Evolutionary conservation across 2,797 vertebrate species (phyloP).

Genomic region (Malurus splendens): DNA sequence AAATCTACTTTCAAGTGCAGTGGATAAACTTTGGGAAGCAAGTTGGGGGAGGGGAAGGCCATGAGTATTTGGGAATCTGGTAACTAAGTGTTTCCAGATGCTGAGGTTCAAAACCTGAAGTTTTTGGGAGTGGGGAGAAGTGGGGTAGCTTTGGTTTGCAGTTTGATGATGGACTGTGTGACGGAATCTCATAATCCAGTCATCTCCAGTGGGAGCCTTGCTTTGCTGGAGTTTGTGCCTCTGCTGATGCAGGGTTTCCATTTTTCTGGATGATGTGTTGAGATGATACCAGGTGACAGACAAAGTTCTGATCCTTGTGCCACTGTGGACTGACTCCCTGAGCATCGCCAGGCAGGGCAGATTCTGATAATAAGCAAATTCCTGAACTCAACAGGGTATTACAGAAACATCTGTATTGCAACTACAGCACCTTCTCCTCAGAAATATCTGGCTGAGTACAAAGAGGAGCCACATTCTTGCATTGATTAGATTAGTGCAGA

Average conservation of each 20-base stretch:
- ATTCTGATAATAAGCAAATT: slow-evolving; percentile 22
- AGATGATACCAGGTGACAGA: neutral
- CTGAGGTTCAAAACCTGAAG: neutral
- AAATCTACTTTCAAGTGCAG: neutral
- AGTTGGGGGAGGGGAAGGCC: neutral
- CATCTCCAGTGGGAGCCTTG: neutral
- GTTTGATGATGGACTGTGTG: neutral
- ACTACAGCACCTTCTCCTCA: slow-evolving; percentile 43
- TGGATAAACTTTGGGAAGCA: neutral
- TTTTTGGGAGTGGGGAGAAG: neutral
- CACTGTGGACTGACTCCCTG: neutral
- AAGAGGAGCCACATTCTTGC: slow-evolving; percentile 61
- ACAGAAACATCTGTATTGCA: slow-evolving; percentile 55
- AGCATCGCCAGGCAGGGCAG: slow-evolving; percentile 18
- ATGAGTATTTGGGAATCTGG: neutral
- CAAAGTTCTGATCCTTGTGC: neutral
- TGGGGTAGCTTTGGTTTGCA: neutral
- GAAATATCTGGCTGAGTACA: slow-evolving; percentile 58
- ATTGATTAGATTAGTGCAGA: slow-evolving; percentile 65
- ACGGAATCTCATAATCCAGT: neutral
- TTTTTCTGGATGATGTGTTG: neutral
- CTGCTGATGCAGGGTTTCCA: neutral
- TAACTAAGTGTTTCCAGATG: slow-evolving; percentile 22
- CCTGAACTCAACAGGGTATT: slow-evolving; percentile 37
- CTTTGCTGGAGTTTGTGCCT: neutral